These are phyloP conservation scores for Thomomys bottae DNA, from an alignment of 2,113 vertebrate species.

Conservation along the genomic window DNA sequence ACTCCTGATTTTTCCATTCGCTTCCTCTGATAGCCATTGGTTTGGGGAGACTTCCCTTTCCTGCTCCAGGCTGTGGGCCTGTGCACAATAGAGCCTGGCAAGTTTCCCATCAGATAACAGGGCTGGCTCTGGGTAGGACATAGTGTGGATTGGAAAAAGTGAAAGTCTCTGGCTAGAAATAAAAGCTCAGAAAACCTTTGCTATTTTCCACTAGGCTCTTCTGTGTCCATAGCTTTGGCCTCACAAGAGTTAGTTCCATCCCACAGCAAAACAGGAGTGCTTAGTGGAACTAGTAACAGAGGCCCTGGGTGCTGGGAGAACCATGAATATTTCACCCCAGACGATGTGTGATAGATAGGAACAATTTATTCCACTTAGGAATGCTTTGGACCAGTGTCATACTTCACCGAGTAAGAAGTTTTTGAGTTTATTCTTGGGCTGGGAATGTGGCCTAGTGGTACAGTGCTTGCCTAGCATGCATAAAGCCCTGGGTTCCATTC, in stretches of 20 bases:
- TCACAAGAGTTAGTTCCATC: constrained; percentile 32
- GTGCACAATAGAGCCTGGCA: constrained; percentile 90
- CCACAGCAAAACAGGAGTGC: constrained; percentile 55
- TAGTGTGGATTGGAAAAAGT: constrained; percentile 83
- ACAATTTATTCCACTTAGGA: neutral
- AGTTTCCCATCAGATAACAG: constrained; percentile 87
- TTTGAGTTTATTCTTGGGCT: constrained; percentile 53
- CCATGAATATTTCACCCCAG: neutral
- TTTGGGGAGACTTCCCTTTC: constrained; percentile 94
- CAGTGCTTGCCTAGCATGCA: too few species aligned
- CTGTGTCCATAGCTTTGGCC: constrained; percentile 38
- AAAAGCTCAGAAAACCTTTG: constrained; percentile 76
- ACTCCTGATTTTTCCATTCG: constrained; percentile 88
- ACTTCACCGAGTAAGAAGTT: constrained; percentile 36
- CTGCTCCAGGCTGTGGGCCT: constrained; percentile 88
- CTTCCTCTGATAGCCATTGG: constrained; percentile 93
- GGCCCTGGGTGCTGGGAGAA: neutral
- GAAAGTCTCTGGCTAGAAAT: constrained; percentile 84
- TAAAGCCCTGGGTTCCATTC: too few species aligned
- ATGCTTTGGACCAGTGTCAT: neutral
- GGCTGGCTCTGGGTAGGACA: constrained; percentile 69
- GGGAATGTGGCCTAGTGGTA: too few species aligned
- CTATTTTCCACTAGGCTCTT: constrained; percentile 55
- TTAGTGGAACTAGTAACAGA: constrained; percentile 8
- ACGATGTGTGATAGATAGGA: neutral